These are phyloP conservation scores for Capitella teleta DNA, from an alignment of 1,140 invertebrate genomes.

Conservation along the genomic window DNA sequence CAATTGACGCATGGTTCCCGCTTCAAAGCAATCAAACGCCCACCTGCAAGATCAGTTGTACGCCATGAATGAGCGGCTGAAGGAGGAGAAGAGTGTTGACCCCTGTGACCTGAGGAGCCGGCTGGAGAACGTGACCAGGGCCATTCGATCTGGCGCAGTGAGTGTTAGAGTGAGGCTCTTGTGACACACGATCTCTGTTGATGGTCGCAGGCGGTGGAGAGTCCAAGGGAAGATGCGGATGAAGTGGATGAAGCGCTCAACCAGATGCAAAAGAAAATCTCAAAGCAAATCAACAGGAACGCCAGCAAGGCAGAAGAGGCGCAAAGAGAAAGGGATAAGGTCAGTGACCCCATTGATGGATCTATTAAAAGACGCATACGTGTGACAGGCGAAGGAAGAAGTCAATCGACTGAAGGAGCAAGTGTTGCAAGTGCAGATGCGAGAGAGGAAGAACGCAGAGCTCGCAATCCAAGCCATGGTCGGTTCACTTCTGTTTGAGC, in stretches of 20 bases:
- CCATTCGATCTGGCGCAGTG: background rate
- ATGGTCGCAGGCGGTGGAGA: no score
- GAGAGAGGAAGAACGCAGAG: background rate
- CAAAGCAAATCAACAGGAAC: background rate
- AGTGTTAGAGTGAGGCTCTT: no score
- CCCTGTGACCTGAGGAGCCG: slow-evolving; percentile 24
- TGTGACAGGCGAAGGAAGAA: background rate
- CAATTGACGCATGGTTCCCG: no score
- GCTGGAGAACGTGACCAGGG: slow-evolving; percentile 20
- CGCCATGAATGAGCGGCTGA: slow-evolving; percentile 17
- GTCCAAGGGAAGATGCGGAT: no score
- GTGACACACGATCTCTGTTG: no score
- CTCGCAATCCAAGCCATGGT: background rate
- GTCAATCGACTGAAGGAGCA: background rate
- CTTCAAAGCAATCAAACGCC: slow-evolving; percentile 25
- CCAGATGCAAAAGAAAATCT: no score
- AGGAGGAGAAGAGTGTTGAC: slow-evolving; percentile 19
- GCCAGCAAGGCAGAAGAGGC: background rate
- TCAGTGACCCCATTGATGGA: background rate
- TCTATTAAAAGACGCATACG: background rate
- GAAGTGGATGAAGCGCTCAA: no score
- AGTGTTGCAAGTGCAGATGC: background rate
- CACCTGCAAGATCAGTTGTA: slow-evolving; percentile 23
- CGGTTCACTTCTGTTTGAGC: no score
- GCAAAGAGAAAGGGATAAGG: background rate